Percentiles rank a stretch among this genome's conserved stretches.
Conservation (phyloP, 2,797 vertebrate species). For the Lepilemur ruficaudatus region DNA sequence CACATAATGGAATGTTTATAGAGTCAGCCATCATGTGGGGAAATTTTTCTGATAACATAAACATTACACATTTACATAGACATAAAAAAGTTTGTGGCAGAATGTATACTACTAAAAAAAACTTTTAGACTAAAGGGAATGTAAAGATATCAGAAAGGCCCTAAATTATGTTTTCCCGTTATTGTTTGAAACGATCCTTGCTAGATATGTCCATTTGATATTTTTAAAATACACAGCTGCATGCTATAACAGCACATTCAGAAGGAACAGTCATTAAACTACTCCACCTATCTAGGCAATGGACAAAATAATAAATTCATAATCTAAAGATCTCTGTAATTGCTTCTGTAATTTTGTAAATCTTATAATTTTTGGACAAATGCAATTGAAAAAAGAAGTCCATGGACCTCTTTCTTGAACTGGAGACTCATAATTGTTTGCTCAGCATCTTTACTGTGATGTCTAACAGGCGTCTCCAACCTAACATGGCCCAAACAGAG, state of each 20-base stretch:
- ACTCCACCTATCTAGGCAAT: not conserved
- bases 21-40: not conserved
- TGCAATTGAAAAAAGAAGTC: not conserved
- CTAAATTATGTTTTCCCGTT: not conserved
- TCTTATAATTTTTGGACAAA: not conserved
- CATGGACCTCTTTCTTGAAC: not conserved
- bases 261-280: not conserved
- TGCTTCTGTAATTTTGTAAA: not conserved
- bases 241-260: not conserved
- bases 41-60: not conserved
- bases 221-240: not conserved
- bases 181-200: not conserved
- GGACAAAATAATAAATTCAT: not conserved
- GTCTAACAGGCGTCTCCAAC: not conserved
- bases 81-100: not conserved
- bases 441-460: not conserved
- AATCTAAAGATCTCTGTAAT: not conserved
- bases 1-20: not conserved
- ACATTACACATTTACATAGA: not conserved
- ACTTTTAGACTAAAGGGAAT: not conserved
- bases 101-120: not conserved
- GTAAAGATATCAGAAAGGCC: not conserved
- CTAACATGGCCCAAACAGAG: not conserved
- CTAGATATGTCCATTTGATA: not conserved
- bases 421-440: not conserved